A percentile compares a stretch with the other conserved stretches of the same genome.
phyloP scores from a whole-genome alignment of 2,113 vertebrate species.

The Tyrannus savana region DNA sequence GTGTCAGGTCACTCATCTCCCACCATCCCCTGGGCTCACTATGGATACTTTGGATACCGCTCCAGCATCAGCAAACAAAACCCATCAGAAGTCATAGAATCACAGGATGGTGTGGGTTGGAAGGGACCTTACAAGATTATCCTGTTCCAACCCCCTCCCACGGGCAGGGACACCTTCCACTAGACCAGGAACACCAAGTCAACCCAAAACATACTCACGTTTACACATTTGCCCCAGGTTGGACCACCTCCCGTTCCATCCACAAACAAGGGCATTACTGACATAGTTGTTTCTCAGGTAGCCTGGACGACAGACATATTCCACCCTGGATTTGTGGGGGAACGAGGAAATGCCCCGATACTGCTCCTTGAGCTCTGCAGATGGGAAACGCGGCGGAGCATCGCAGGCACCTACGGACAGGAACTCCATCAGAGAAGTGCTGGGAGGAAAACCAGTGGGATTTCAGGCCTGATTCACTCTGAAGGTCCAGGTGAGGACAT shows the following conservation, averaged over 20 bases:
- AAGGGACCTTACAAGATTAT: background rate
- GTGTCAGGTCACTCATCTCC: accelerated
- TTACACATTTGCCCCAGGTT: accelerated
- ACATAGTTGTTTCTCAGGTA: accelerated
- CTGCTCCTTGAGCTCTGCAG: background rate
- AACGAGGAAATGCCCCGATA: accelerated
- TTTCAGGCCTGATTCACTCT: background rate
- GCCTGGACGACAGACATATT: background rate
- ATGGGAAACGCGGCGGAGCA: accelerated
- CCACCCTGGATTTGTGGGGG: accelerated
- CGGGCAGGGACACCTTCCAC: background rate
- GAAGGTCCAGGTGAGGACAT: background rate
- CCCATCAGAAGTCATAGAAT: background rate
- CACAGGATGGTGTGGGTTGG: background rate
- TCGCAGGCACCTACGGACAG: background rate
- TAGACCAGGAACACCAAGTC: background rate
- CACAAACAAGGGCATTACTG: accelerated
- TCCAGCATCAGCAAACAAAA: background rate
- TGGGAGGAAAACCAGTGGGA: background rate
- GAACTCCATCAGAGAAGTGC: background rate
- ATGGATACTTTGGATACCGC: accelerated
- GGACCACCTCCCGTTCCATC: accelerated
- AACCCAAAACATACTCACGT: background rate
- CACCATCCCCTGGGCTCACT: background rate
- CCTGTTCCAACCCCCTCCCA: background rate